These are phyloP conservation scores for Cacoxenus indagator DNA, from an alignment of 2,888 invertebrate genomes.

Conservation along the genomic window DNA sequence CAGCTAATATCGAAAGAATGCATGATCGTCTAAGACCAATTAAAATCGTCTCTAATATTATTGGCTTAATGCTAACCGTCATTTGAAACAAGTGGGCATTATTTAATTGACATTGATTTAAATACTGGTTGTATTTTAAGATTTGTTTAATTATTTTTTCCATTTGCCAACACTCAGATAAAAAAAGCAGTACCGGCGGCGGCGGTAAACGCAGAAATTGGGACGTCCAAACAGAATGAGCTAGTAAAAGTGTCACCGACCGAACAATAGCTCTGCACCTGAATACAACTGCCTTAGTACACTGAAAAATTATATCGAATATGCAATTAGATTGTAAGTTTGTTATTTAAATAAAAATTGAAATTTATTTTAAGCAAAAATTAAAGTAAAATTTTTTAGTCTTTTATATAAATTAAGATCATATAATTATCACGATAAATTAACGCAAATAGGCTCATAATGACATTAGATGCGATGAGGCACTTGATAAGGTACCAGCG, in stretches of 20 bases:
- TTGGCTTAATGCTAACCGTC: too few species aligned
- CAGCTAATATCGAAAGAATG: too few species aligned
- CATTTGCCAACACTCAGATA: neutral
- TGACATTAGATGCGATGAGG: constrained; percentile 53
- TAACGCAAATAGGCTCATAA: constrained; percentile 59
- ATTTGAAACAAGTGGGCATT: neutral
- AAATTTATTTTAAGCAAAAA: neutral
- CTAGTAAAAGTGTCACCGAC: neutral
- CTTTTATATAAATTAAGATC: too few species aligned
- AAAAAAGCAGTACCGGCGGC: neutral
- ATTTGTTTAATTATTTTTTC: neutral
- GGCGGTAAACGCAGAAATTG: neutral
- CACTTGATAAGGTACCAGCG: constrained; percentile 53
- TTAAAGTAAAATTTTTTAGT: neutral
- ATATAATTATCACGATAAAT: neutral
- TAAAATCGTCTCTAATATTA: too few species aligned
- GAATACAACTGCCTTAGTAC: constrained; percentile 10
- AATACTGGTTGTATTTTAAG: neutral
- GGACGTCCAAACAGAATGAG: constrained; percentile 17
- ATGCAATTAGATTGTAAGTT: constrained; percentile 10
- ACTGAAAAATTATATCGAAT: neutral
- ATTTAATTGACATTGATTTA: neutral
- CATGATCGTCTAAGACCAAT: too few species aligned
- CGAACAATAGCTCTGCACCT: neutral
- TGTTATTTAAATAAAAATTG: neutral